Percentiles rank a stretch among this genome's conserved stretches.
Evolutionary conservation across 2,888 invertebrate genomes (phyloP).

Genomic region (Euspilapteryx auroguttella): DNA sequence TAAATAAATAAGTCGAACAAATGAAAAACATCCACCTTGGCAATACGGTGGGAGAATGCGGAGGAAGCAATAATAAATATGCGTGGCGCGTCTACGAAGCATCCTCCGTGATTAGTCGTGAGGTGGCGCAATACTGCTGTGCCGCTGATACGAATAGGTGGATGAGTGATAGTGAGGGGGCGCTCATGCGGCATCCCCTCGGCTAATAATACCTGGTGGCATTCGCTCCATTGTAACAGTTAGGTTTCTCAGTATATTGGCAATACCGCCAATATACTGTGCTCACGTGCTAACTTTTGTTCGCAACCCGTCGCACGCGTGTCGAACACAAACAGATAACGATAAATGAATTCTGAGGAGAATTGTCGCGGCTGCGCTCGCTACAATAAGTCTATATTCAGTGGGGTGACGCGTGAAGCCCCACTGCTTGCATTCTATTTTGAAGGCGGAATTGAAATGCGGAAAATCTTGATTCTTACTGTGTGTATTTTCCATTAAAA

Average conservation of each 20-base stretch:
- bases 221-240: conserved; percentile 42
- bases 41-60: conserved; percentile 33
- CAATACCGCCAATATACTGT: conserved; percentile 22
- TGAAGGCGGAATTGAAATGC: too few relatives aligned
- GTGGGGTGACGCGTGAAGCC: too few relatives aligned
- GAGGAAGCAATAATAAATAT: conserved; percentile 53
- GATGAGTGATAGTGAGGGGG: conserved; percentile 48
- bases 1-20: conserved; percentile 50
- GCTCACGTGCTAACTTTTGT: not conserved
- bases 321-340: too few relatives aligned
- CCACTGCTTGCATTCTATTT: too few relatives aligned
- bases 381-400: too few relatives aligned
- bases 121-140: conserved; percentile 20
- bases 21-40: conserved; percentile 52
- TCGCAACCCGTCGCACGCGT: not conserved
- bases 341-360: not conserved
- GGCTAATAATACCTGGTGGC: conserved; percentile 49
- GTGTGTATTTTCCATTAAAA: too few relatives aligned
- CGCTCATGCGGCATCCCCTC: conserved; percentile 23
- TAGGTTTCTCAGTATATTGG: conserved; percentile 55
- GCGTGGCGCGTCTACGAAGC: conserved; percentile 56
- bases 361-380: too few relatives aligned
- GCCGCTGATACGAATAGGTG: conserved; percentile 50
- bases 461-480: too few relatives aligned
- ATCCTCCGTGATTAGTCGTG: conserved; percentile 57